A percentile compares a stretch with the other conserved stretches of the same genome.
Conservation (phyloP, 2,113 vertebrate genomes). For the Sphyrna mokarran region DNA sequence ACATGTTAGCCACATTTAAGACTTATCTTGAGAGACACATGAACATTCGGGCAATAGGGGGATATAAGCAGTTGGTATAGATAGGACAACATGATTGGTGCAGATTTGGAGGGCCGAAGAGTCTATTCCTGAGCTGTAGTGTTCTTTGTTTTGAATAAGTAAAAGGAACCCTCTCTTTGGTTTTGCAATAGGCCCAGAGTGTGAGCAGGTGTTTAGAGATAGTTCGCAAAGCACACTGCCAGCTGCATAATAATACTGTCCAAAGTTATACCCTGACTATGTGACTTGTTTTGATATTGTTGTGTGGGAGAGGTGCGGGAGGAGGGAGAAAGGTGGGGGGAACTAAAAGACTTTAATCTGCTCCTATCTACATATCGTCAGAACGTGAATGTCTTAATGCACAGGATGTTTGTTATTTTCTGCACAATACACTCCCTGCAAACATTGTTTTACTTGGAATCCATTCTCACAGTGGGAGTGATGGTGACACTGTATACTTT, state of each 20-base stretch:
- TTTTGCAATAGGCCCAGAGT: not conserved
- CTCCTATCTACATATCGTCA: not conserved
- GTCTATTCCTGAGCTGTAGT: too few relatives aligned
- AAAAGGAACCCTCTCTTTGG: too few relatives aligned
- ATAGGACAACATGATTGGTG: too few relatives aligned
- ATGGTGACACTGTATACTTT: not conserved
- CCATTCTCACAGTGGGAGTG: not conserved
- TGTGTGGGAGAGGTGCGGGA: not conserved
- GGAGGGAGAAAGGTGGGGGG: not conserved
- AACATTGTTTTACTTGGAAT: conserved; percentile 25
- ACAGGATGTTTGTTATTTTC: not conserved
- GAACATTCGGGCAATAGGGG: too few relatives aligned
- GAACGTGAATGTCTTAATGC: not conserved
- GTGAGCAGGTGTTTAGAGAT: not conserved
- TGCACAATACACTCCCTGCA: not conserved
- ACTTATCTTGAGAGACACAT: too few relatives aligned
- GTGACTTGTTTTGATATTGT: not conserved
- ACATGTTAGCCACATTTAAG: too few relatives aligned
- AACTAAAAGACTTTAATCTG: not conserved
- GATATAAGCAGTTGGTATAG: too few relatives aligned
- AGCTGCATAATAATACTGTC: not conserved
- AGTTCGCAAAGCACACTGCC: not conserved
- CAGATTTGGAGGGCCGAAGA: too few relatives aligned
- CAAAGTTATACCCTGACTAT: not conserved
- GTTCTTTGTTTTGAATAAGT: too few relatives aligned